Evolutionary conservation across 2,797 vertebrate species (phyloP).

Genomic region (Channallabes apus): DNA sequence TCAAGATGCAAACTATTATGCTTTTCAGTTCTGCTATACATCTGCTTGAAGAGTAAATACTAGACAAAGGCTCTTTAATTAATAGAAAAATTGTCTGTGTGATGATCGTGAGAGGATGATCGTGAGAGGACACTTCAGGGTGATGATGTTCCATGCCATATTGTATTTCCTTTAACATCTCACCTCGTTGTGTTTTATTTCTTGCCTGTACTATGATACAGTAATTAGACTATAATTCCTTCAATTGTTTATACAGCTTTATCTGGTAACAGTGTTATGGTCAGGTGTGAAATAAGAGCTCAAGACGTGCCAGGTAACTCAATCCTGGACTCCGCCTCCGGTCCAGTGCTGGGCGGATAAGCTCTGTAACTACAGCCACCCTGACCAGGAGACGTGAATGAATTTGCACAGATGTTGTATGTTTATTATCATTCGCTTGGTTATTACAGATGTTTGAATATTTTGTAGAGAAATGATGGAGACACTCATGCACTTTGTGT

Average conservation of each 20-base stretch:
- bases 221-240: not conserved
- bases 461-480: not conserved
- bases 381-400: not conserved
- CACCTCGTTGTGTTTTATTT: not conserved
- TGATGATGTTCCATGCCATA: not conserved
- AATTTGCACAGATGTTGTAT: not conserved
- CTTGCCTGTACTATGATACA: not conserved
- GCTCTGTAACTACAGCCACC: not conserved
- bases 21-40: not conserved
- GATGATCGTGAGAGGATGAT: too few species aligned
- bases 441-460: not conserved
- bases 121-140: not conserved
- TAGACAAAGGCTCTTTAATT: not conserved
- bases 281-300: conserved; percentile 12
- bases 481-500: not conserved
- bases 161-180: not conserved
- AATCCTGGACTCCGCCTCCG: not conserved
- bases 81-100: not conserved
- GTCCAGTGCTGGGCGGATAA: not conserved
- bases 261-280: not conserved
- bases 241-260: conserved; percentile 12
- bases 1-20: not conserved
- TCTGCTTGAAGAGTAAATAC: not conserved
- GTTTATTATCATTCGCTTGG: not conserved
- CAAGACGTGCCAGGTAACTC: not conserved